A percentile compares a stretch with the other conserved stretches of the same genome.
These are phyloP conservation scores for Mesorhabditis sp. DNA, from an alignment of 2,888 invertebrate species.

Conservation along the genomic window DNA sequence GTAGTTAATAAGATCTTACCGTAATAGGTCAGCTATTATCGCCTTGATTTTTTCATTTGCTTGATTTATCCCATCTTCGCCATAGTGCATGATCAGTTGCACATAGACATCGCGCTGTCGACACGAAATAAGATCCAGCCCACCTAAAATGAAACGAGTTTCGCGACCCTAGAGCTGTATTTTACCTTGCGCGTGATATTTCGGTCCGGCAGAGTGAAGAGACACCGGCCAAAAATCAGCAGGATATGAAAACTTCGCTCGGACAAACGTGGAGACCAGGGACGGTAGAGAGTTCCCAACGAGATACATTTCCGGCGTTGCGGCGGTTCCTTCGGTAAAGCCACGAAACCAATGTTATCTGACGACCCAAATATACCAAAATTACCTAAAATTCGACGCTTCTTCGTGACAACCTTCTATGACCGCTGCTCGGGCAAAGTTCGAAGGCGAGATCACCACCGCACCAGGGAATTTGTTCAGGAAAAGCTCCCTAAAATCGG, in stretches of 20 bases:
- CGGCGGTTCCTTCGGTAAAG: neutral
- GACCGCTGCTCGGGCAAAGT: neutral
- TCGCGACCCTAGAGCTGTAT: neutral
- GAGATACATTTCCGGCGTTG: neutral
- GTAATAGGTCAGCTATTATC: neutral
- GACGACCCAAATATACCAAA: neutral
- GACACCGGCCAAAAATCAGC: slow-evolving; percentile 1
- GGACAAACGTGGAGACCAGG: neutral
- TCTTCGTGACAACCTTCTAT: neutral
- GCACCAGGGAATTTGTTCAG: neutral
- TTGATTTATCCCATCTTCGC: neutral
- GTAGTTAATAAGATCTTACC: neutral
- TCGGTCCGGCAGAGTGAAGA: neutral
- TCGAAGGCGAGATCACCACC: neutral
- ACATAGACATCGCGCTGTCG: neutral
- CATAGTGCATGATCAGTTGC: neutral
- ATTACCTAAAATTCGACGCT: neutral
- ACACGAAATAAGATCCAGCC: neutral
- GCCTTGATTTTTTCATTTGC: neutral
- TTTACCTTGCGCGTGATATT: neutral
- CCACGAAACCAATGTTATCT: neutral
- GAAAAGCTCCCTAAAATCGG: neutral
- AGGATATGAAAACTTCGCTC: neutral
- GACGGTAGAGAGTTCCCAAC: neutral
- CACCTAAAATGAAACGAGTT: neutral